Percentiles rank a stretch among this genome's conserved stretches.
Evolutionary conservation across 2,888 invertebrate species (phyloP).

Genomic region (Sympetrum striolatum): DNA sequence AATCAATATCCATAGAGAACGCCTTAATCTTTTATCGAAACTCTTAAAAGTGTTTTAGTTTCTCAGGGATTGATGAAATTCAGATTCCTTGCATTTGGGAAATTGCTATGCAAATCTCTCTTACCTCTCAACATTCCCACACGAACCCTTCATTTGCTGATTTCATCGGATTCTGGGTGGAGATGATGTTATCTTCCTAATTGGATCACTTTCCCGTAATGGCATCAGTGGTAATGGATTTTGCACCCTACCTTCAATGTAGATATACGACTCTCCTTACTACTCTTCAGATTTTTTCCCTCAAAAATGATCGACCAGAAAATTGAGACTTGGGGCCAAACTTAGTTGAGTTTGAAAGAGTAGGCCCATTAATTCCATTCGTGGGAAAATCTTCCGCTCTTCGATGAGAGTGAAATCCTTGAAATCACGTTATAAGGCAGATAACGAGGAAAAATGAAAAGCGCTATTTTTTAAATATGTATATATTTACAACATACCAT

Average conservation of each 20-base stretch:
- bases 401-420: background rate
- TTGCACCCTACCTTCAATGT: background rate
- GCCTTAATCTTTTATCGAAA: background rate
- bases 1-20: background rate
- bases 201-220: slow-evolving; percentile 11
- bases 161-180: background rate
- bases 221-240: slow-evolving; percentile 5
- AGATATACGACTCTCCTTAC: background rate
- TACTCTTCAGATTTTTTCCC: background rate
- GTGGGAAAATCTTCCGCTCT: background rate
- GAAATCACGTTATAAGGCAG: background rate
- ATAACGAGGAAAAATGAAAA: background rate
- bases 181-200: slow-evolving; percentile 6
- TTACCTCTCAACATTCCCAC: background rate
- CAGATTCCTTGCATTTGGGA: slow-evolving; percentile 5
- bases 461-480: background rate
- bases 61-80: slow-evolving; percentile 23
- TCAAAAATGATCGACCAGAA: background rate
- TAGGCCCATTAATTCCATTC: background rate
- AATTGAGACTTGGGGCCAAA: background rate
- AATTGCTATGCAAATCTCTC: slow-evolving; percentile 22
- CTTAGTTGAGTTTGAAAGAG: background rate
- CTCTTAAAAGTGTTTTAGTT: slow-evolving; percentile 30
- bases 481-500: slow-evolving; percentile 19
- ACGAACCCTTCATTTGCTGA: slow-evolving; percentile 14